These are phyloP conservation scores for Theocolax elegans DNA, from an alignment of 1,140 invertebrate species.

Conservation along the genomic window DNA sequence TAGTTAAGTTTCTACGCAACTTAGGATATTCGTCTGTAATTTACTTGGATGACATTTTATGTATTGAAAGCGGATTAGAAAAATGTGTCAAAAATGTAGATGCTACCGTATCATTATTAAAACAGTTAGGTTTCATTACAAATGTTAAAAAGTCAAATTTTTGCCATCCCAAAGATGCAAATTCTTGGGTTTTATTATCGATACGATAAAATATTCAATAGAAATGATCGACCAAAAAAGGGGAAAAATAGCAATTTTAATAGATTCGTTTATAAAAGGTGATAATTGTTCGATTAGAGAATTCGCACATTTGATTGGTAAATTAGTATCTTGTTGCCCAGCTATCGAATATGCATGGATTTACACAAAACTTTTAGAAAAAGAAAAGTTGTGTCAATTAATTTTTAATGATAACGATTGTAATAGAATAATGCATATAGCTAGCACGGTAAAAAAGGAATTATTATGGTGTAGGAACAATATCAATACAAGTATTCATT, in stretches of 20 bases:
- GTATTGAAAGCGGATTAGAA: no score
- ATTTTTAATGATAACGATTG: background rate
- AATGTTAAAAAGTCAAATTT: constrained; percentile 29
- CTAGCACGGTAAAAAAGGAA: no score
- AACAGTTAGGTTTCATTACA: constrained; percentile 27
- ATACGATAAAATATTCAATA: constrained; percentile 15
- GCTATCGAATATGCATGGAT: constrained; percentile 13
- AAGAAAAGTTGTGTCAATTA: constrained; percentile 19
- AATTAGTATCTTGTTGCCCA: constrained; percentile 13
- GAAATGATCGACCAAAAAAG: constrained; percentile 27
- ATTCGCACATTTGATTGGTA: constrained; percentile 27
- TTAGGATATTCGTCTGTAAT: constrained; percentile 25
- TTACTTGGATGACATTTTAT: constrained; percentile 35
- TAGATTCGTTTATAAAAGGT: no score
- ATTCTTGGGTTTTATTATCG: constrained; percentile 37
- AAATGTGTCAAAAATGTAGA: no score
- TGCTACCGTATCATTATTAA: constrained; percentile 19
- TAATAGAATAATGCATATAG: background rate
- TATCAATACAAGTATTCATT: background rate
- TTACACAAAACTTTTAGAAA: constrained; percentile 31
- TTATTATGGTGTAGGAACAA: background rate
- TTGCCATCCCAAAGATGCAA: background rate
- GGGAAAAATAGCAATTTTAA: background rate
- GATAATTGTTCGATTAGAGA: constrained; percentile 6
- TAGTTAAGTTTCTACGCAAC: background rate